Conservation (phyloP, 2,888 invertebrate species). For the Yponomeuta evonymella region DNA sequence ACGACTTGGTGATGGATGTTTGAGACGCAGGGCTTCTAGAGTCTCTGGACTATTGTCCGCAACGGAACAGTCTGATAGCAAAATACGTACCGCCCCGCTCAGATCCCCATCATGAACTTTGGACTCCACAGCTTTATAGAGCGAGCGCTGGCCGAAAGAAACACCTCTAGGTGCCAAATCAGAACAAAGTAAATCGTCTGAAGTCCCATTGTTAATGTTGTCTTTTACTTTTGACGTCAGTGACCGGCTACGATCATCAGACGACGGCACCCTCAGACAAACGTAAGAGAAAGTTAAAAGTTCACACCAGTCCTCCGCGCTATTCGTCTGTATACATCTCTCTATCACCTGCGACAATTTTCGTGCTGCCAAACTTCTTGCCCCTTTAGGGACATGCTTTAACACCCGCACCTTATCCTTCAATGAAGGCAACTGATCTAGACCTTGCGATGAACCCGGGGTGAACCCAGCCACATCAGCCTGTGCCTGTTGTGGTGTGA, state of each 20-base stretch:
- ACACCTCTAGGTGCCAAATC: not conserved
- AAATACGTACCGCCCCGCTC: constrained; percentile 20
- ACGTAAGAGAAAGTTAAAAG: constrained; percentile 9
- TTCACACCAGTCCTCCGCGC: constrained; percentile 13
- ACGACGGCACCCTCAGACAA: not conserved
- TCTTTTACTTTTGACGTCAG: constrained; percentile 14
- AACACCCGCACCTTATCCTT: constrained; percentile 16
- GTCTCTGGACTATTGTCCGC: constrained; percentile 16
- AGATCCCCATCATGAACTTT: constrained; percentile 21
- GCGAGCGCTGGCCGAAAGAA: not conserved
- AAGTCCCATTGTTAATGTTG: constrained; percentile 11
- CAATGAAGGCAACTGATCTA: too few relatives aligned
- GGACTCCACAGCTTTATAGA: constrained; percentile 14
- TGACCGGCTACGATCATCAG: not conserved
- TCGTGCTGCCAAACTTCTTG: constrained; percentile 17
- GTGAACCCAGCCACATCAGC: too few relatives aligned
- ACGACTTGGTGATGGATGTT: constrained; percentile 18
- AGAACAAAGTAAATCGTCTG: not conserved
- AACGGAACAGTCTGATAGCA: constrained; percentile 18
- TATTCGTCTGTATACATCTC: constrained; percentile 13
- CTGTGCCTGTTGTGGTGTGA: not conserved
- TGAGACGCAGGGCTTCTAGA: constrained; percentile 1
- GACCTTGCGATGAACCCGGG: too few relatives aligned
- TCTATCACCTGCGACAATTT: constrained; percentile 13
- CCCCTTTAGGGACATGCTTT: constrained; percentile 18